Percentiles rank a stretch among this genome's conserved stretches.
Evolutionary conservation across 2,888 invertebrate species (phyloP).

Genomic region (Heterodera filipjevi): DNA sequence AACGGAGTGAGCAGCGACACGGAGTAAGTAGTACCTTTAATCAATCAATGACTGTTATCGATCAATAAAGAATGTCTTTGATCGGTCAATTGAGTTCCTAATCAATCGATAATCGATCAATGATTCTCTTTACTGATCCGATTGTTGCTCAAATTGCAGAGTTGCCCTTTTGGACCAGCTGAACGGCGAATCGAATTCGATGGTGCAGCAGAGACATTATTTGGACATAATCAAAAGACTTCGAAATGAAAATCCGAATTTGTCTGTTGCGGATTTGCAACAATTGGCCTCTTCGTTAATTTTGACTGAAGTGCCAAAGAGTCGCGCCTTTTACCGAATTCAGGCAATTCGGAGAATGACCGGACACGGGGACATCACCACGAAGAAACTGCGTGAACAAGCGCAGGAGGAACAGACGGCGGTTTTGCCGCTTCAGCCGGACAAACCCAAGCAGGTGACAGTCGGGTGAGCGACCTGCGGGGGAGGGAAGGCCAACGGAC

Average conservation of each 20-base stretch:
- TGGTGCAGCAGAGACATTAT: slow-evolving; percentile 91
- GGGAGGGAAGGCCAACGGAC: not conserved
- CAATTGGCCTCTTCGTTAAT: slow-evolving; percentile 72
- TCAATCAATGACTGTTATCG: no score
- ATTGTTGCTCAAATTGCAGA: slow-evolving; percentile 39
- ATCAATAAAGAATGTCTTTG: no score
- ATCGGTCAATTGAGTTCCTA: no score
- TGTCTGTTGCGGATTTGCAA: slow-evolving; percentile 84
- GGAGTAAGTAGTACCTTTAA: not conserved
- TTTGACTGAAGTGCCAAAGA: slow-evolving; percentile 77
- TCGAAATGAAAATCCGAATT: slow-evolving; percentile 84
- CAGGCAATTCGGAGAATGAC: slow-evolving; percentile 80
- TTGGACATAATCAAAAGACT: slow-evolving; percentile 78
- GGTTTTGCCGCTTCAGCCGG: slow-evolving; percentile 41
- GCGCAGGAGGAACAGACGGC: slow-evolving; percentile 32
- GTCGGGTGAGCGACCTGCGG: slow-evolving; percentile 25
- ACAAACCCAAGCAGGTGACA: slow-evolving; percentile 37
- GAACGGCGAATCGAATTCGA: slow-evolving; percentile 70
- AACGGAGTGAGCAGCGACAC: slow-evolving; percentile 27
- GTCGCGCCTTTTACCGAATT: slow-evolving; percentile 85
- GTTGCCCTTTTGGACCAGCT: slow-evolving; percentile 39
- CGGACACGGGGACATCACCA: slow-evolving; percentile 69
- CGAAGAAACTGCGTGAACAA: slow-evolving; percentile 75
- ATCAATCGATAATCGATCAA: no score
- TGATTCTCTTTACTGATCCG: no score